Percentiles rank a stretch among this genome's conserved stretches.
Evolutionary conservation across 2,797 vertebrate species (phyloP).

Genomic region (Austrolebias charrua): DNA sequence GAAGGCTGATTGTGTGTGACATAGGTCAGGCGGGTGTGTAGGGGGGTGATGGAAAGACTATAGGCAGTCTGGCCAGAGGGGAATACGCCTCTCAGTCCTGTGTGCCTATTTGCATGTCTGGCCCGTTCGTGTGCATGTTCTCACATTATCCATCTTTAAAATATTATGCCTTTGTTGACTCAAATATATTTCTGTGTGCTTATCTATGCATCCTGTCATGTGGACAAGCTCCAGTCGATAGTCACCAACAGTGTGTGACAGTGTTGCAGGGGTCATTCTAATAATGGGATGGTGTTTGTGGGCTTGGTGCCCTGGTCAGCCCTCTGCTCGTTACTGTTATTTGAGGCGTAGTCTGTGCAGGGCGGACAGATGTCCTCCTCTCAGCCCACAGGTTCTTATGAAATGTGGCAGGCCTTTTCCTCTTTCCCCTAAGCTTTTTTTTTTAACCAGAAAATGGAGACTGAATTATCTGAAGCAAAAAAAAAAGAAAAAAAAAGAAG

Average conservation of each 20-base stretch:
- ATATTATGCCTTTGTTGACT: slow-evolving; percentile 60
- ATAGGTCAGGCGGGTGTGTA: slow-evolving; percentile 66
- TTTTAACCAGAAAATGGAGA: slow-evolving; percentile 53
- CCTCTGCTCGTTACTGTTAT: slow-evolving; percentile 78
- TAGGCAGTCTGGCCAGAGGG: slow-evolving; percentile 72
- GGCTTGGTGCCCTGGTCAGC: slow-evolving; percentile 73
- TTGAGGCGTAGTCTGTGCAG: slow-evolving; percentile 71
- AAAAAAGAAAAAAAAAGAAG: slow-evolving; percentile 1
- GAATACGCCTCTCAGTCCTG: slow-evolving; percentile 56
- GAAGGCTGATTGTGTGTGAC: slow-evolving; percentile 72
- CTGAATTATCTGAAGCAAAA: slow-evolving; percentile 25
- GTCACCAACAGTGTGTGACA: slow-evolving; percentile 42
- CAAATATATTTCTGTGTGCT: slow-evolving; percentile 49
- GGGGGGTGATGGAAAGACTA: slow-evolving; percentile 45
- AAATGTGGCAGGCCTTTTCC: slow-evolving; percentile 71
- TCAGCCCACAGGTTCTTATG: slow-evolving; percentile 62
- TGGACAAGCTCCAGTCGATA: slow-evolving; percentile 44
- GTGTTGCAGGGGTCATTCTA: slow-evolving; percentile 74
- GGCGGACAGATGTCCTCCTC: slow-evolving; percentile 62
- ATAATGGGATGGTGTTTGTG: slow-evolving; percentile 67
- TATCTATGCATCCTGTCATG: slow-evolving; percentile 58
- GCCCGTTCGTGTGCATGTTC: slow-evolving; percentile 46
- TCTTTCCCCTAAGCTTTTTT: slow-evolving; percentile 45
- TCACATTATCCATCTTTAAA: slow-evolving; percentile 56
- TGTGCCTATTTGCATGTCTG: slow-evolving; percentile 69